Evolutionary conservation across 2,888 invertebrate genomes (phyloP), one percentile per base, ranked within the genome.

Genomic region (Pollenia griseotomentosa): DNA sequence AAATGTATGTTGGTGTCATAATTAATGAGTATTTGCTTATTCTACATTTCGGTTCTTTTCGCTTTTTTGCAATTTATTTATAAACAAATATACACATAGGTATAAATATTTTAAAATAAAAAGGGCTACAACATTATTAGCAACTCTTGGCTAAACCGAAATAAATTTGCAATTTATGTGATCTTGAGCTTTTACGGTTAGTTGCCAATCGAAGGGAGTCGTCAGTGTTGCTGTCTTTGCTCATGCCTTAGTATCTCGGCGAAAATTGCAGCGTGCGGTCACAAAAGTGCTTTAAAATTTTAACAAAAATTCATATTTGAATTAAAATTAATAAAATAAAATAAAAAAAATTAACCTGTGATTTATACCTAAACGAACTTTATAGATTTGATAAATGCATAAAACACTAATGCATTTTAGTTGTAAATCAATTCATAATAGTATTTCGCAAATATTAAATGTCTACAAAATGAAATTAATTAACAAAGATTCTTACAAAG

Each of bases 1-100:
- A 19, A 51, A 10, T 80, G 12, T 79, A 65, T 70, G 63, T 71
- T 75, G 42, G 74, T 86, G 73, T 87, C 87, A 87, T 81, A 78
- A 84, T 87, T 87, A 84, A 87, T 87, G 81, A 84, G 81, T 59
- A 78, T 77, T 68, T 77, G 74, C 70, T 80, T 75, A 75, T 61
- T 70, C 14, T 53, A 10, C 23, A 75, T 75, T 74, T 70, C 44
- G 83, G 42, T 40, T 75, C 16, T 65, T 66, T 73, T 61, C 61
- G 23, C 33, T 6, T 33, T 33, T 40, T 81, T 19, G 19, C 66
- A 75, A 59, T 74, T 55, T 55, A 55, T 63, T 61, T 53, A 80
- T 46, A n/a, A 61, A 23, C 61, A 71, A 66, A 23, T 19, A 65
- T 19, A 9, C n/a, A 66, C 6, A 7, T 51, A n/a, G n/a, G n/a